These are phyloP conservation scores for Tor tambroides DNA, from an alignment of 2,113 vertebrate genomes.

Conservation along the genomic window DNA sequence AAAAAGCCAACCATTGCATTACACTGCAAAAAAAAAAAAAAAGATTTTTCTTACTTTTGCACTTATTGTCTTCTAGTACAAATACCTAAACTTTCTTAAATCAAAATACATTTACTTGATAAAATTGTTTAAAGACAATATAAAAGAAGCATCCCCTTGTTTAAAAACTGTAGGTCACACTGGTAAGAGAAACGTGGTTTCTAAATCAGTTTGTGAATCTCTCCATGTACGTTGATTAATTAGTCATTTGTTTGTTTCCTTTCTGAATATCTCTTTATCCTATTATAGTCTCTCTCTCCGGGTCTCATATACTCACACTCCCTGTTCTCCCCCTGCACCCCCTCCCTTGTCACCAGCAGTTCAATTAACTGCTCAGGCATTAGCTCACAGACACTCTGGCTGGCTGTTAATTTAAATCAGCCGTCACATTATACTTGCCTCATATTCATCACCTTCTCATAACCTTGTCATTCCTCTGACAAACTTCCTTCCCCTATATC, in stretches of 20 bases:
- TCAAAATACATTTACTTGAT: no score
- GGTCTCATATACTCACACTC: background rate
- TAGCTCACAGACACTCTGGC: slow-evolving; percentile 53
- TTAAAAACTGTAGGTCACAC: background rate
- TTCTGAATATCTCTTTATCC: slow-evolving; percentile 2
- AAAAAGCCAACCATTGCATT: background rate
- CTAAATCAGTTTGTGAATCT: background rate
- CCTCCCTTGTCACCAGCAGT: slow-evolving; percentile 22
- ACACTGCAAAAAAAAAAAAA: background rate
- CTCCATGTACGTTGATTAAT: background rate
- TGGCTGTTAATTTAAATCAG: slow-evolving; percentile 58
- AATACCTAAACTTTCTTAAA: no score
- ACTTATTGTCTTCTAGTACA: no score
- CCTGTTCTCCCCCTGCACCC: background rate
- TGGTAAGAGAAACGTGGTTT: background rate
- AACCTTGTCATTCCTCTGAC: slow-evolving; percentile 56
- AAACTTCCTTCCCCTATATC: slow-evolving; percentile 44
- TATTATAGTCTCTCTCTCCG: background rate
- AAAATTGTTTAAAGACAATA: no score
- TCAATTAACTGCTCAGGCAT: slow-evolving; percentile 53
- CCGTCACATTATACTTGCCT: slow-evolving; percentile 47
- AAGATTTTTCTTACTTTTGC: no score
- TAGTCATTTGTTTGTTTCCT: background rate
- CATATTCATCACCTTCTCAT: slow-evolving; percentile 59
- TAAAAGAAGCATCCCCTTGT: background rate